Conservation (phyloP, 2,888 invertebrate genomes). For the Gryllus longicercus region DNA sequence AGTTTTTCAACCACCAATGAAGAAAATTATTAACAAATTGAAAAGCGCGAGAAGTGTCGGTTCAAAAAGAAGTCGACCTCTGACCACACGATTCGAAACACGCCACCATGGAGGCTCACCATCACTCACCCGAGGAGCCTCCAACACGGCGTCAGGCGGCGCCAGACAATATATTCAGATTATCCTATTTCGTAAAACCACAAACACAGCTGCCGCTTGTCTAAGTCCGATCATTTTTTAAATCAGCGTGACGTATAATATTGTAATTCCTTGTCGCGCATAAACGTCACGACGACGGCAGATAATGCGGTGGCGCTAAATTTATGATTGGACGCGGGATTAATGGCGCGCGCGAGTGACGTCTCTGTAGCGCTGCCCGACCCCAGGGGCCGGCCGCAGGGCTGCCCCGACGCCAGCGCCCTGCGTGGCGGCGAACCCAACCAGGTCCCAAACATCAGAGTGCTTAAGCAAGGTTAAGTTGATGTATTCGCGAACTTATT, state of each 20-base stretch:
- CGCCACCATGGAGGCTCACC: too few species aligned
- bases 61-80: too few species aligned
- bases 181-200: conserved; percentile 2
- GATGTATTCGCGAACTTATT: too few species aligned
- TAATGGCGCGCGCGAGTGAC: neutral
- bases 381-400: neutral
- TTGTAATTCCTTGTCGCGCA: conserved; percentile 8
- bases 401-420: neutral
- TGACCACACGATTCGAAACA: too few species aligned
- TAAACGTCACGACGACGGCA: conserved; percentile 1
- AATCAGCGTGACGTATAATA: conserved; percentile 2
- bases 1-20: too few species aligned
- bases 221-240: neutral
- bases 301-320: conserved; percentile 17
- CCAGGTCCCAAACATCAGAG: too few species aligned
- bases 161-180: conserved; percentile 17
- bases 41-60: too few species aligned
- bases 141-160: neutral
- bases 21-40: too few species aligned
- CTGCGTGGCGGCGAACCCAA: neutral
- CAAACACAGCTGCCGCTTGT: conserved; percentile 6
- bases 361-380: neutral
- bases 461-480: too few species aligned
- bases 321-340: neutral
- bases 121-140: too few species aligned